Evolutionary conservation across 2,113 vertebrate species (phyloP).

Genomic region (Conger conger): DNA sequence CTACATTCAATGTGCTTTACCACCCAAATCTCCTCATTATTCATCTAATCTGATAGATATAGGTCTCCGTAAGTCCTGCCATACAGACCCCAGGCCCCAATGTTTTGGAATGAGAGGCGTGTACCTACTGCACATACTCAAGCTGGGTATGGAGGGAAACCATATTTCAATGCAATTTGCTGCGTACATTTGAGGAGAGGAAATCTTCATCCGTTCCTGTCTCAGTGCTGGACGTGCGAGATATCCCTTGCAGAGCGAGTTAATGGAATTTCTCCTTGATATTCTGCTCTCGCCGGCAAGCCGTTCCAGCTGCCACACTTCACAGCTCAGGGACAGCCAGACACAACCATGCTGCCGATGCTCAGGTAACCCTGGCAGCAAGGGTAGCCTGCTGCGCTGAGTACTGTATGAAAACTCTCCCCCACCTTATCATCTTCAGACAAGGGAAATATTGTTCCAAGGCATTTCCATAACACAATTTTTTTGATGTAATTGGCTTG

Average conservation of each 20-base stretch:
- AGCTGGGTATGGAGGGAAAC: slow-evolving; percentile 33
- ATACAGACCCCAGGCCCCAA: neutral
- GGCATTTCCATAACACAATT: neutral
- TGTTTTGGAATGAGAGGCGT: neutral
- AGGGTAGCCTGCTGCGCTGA: too few species aligned
- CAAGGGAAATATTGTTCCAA: neutral
- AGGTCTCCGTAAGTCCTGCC: neutral
- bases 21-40: neutral
- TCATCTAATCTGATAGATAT: neutral
- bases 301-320: slow-evolving; percentile 42
- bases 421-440: neutral
- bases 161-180: slow-evolving; percentile 47
- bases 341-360: slow-evolving; percentile 56
- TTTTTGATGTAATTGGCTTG: neutral
- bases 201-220: slow-evolving; percentile 40
- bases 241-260: slow-evolving; percentile 28
- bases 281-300: slow-evolving; percentile 42
- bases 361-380: slow-evolving; percentile 6
- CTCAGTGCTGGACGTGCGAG: slow-evolving; percentile 28
- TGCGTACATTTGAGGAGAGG: slow-evolving; percentile 45
- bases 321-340: slow-evolving; percentile 48
- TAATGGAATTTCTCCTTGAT: slow-evolving; percentile 45
- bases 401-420: neutral
- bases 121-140: slow-evolving; percentile 32
- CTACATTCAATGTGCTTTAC: neutral